These are phyloP conservation scores for Dicyrtomina minuta DNA, from an alignment of 2,888 invertebrate species.

Conservation along the genomic window DNA sequence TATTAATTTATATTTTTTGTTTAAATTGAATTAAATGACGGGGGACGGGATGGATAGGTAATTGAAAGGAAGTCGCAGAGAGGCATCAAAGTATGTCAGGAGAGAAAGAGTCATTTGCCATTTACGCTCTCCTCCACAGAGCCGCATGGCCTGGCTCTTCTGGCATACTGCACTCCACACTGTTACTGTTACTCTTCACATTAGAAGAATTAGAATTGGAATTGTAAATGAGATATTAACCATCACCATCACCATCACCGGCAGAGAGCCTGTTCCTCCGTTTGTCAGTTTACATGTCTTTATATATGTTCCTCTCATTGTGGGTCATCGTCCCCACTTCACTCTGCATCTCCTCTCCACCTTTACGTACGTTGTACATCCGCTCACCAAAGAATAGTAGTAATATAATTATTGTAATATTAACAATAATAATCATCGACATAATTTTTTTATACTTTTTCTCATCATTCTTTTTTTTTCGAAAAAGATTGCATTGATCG, in stretches of 20 bases:
- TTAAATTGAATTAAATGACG: too few relatives aligned
- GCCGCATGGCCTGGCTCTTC: too few relatives aligned
- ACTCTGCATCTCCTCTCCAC: neutral
- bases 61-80: slow-evolving; percentile 3
- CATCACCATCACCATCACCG: too few relatives aligned
- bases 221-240: slow-evolving; percentile 36
- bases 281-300: neutral
- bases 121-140: too few relatives aligned
- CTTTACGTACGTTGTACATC: neutral
- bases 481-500: too few relatives aligned
- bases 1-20: neutral
- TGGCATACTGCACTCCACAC: too few relatives aligned
- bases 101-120: neutral
- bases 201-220: slow-evolving; percentile 20
- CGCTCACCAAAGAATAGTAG: neutral
- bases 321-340: slow-evolving; percentile 21
- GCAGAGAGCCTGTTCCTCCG: neutral
- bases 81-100: slow-evolving; percentile 34
- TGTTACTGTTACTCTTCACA: too few relatives aligned
- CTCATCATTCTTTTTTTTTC: too few relatives aligned
- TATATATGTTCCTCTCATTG: neutral
- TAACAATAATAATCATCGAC: too few relatives aligned
- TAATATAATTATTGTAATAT: too few relatives aligned
- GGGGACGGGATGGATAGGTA: neutral
- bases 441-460: too few relatives aligned